Conservation (phyloP, 1,140 invertebrate species). For the Listronotus oregonensis region DNA sequence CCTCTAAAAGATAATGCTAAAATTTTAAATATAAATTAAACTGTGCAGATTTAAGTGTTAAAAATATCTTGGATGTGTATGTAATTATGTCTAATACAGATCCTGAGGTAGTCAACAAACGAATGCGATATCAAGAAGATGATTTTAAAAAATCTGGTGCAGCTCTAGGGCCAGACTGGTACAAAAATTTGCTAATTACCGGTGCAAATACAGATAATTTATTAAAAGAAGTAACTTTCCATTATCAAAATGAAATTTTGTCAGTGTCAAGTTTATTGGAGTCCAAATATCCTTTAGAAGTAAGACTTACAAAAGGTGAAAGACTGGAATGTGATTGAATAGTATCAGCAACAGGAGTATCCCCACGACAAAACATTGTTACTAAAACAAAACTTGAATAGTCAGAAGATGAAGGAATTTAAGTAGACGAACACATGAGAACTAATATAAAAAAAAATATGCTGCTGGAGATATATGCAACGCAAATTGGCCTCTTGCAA, state of each 20-base stretch:
- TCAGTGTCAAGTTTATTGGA: conserved; percentile 50
- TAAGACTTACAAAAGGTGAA: conserved; percentile 76
- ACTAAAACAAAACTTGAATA: conserved; percentile 63
- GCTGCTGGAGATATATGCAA: conserved; percentile 94
- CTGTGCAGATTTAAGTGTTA: no score
- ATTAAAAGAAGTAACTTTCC: conserved; percentile 57
- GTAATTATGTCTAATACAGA: no score
- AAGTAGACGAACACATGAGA: conserved; percentile 85
- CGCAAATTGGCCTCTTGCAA: conserved; percentile 74
- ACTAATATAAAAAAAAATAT: conserved; percentile 83
- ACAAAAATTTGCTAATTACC: conserved; percentile 69
- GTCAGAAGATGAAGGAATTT: conserved; percentile 74
- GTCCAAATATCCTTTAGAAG: conserved; percentile 70
- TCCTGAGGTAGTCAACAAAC: conserved; percentile 60
- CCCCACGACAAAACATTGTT: conserved; percentile 67
- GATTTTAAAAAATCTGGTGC: conserved; percentile 66
- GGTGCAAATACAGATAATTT: conserved; percentile 63
- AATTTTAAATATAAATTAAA: no score
- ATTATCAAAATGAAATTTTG: conserved; percentile 75
- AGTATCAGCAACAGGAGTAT: conserved; percentile 94
- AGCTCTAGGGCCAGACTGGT: conserved; percentile 96
- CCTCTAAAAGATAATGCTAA: no score
- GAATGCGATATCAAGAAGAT: conserved; percentile 72
- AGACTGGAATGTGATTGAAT: conserved; percentile 87
- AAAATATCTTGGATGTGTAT: no score